Evolutionary conservation across 2,113 vertebrate genomes (phyloP), one percentile per base, ranked within the genome.

Genomic region (Struthidea cinerea): DNA sequence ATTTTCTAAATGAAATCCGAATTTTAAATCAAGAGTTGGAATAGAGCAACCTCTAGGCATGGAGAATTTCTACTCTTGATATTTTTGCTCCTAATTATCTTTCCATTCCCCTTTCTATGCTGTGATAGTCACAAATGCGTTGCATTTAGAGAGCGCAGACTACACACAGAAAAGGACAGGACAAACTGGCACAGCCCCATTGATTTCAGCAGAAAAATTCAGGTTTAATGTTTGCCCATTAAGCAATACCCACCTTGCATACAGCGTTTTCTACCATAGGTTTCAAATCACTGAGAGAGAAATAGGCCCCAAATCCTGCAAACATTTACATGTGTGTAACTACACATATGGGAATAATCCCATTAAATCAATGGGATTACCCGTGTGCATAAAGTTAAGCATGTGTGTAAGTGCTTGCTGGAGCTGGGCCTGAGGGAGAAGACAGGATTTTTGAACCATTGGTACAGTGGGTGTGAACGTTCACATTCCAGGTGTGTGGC

Each of bases 301-400:
- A 95, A 77, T 67, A 90, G 67, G 91, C 52, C 87, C 63, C 63
- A 90, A 86, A 86, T 90, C 82, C 82, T 97, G 92, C 87, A 94
- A 94, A 95, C 94, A 87, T 50, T 95, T 78, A 41, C 2, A 26
- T 74, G 79, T 90, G 71, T 74, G 83, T 67, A 94, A 96, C 92
- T 94, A 37, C 90, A 94, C 94, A 94, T 90, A 49, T 93, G 95
- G 95, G 94, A 96, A 94, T 95, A 95, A 96, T 97, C 85, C 94
- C 88, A 91, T 94, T 94, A 93, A 95, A 89, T 91, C 94, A 94
- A 75, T 86, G 90, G 94, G 94, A 94, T 96, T 96, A 90, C 76
- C 90, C 33, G 11, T 94, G 96, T 93, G 93, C 90, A 95, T 95
- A 95, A 97, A 96, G 92, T 94, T 90, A 95, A 95, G 93, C 85